Evolutionary conservation across 2,888 invertebrate genomes (phyloP), one percentile per base, ranked within the genome.

Genomic region (Tiphia femorata): DNA sequence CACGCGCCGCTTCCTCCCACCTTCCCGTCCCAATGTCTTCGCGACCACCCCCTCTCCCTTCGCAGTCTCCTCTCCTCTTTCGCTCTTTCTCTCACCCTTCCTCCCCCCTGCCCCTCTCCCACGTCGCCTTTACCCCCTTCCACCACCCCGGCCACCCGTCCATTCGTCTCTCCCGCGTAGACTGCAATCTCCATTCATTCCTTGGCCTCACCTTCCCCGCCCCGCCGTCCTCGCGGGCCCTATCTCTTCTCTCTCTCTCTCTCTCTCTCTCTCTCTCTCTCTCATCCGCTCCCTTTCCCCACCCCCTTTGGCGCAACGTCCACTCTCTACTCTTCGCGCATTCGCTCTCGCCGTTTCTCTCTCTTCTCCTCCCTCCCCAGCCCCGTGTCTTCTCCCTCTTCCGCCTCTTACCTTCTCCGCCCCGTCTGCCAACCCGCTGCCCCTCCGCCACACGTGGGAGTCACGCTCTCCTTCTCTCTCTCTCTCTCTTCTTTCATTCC

Each of bases 271-370:
- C 38, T 38, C 30, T 44, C 46, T 30, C 42, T 41, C 51, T 23
- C 41, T 30, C 42, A 44, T 54, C 30, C 43, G 58, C 50, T 38
- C 50, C 56, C 44, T 49, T 52, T 37, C 55, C 49, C 44, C 67
- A 30, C 53, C 50, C 47, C 60, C 60, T 51, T 56, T 53, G 63
- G 62, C n/a, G n/a, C n/a, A n/a, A n/a, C n/a, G n/a, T n/a, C n/a
- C n/a, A n/a, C n/a, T n/a, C n/a, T n/a, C n/a, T n/a, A n/a, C 72
- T 78, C 76, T 79, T 78, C 79, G 78, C 79, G 78, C 79, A 79
- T 79, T 78, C 75, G 73, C 78, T 78, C 70, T 62, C 64, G 60
- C 65, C 54, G 52, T 41, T 54, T 52, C 52, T 49, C 44, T 51
- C 46, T 48, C 58, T 47, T 35, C 40, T 37, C 40, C 57, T 41